Evolutionary conservation across 2,113 vertebrate genomes (phyloP).

Genomic region (Hippocampus mohnikei): DNA sequence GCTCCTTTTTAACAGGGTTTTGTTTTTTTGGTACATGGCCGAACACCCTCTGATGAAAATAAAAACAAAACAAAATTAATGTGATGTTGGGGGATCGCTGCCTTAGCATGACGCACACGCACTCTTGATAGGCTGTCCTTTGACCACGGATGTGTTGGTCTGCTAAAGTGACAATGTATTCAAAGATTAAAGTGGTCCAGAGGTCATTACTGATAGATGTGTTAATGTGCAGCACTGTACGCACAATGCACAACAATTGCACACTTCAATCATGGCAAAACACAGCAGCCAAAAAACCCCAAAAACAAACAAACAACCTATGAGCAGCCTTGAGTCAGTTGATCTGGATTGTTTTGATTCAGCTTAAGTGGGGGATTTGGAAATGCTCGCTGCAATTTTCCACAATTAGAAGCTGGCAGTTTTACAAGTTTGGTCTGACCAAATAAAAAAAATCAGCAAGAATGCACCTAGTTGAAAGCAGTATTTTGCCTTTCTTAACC

Average conservation of each 20-base stretch:
- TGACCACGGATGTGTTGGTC: conserved; percentile 38
- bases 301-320: no score
- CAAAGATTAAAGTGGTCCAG: conserved; percentile 49
- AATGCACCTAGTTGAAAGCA: no score
- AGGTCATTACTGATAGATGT: conserved; percentile 46
- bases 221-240: background rate
- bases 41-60: conserved; percentile 35
- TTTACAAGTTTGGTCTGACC: no score
- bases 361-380: no score
- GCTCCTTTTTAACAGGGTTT: conserved; percentile 45
- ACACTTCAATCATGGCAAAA: background rate
- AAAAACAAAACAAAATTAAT: conserved; percentile 37
- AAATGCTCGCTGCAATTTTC: no score
- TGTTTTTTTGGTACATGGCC: conserved; percentile 40
- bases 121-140: conserved; percentile 27
- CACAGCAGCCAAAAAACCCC: no score
- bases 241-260: background rate
- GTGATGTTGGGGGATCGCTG: conserved; percentile 12
- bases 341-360: no score
- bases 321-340: no score
- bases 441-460: no score
- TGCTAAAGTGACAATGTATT: conserved; percentile 38
- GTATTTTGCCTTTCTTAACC: no score
- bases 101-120: background rate
- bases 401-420: no score